Evolutionary conservation across 2,113 vertebrate species (phyloP).

Genomic region (Apodemus sylvaticus): DNA sequence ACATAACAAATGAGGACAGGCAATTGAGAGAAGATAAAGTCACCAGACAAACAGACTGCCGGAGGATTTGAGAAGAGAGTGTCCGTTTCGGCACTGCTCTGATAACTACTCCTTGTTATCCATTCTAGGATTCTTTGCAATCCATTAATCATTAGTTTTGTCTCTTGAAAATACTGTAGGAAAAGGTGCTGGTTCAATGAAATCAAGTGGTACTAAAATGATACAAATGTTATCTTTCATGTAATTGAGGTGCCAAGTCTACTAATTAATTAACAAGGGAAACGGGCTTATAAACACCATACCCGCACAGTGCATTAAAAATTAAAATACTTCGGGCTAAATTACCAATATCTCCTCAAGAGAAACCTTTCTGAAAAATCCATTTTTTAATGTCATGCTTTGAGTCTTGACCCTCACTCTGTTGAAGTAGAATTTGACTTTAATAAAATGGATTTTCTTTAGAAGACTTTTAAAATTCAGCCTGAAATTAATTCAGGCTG

Average conservation of each 20-base stretch:
- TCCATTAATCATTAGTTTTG: slow-evolving; percentile 41
- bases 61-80: not conserved
- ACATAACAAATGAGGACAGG: not conserved
- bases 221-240: slow-evolving; percentile 52
- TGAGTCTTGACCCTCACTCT: slow-evolving; percentile 47
- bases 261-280: slow-evolving; percentile 60
- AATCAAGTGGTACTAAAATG: slow-evolving; percentile 38
- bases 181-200: slow-evolving; percentile 39
- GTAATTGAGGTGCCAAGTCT: slow-evolving; percentile 9
- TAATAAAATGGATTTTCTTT: slow-evolving; percentile 75
- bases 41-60: not conserved
- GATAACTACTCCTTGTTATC: not conserved
- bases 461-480: slow-evolving; percentile 70
- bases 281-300: slow-evolving; percentile 11
- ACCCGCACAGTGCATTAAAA: not conserved
- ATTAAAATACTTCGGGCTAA: slow-evolving; percentile 28
- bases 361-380: slow-evolving; percentile 55
- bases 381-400: slow-evolving; percentile 56
- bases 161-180: slow-evolving; percentile 39
- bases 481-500: slow-evolving; percentile 61
- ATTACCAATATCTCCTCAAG: slow-evolving; percentile 28
- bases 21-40: not conserved
- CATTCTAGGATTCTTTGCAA: slow-evolving; percentile 45
- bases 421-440: slow-evolving; percentile 65
- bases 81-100: not conserved